phyloP scores from a whole-genome alignment of 2,888 invertebrate species.

The Drosophila borealis region DNA sequence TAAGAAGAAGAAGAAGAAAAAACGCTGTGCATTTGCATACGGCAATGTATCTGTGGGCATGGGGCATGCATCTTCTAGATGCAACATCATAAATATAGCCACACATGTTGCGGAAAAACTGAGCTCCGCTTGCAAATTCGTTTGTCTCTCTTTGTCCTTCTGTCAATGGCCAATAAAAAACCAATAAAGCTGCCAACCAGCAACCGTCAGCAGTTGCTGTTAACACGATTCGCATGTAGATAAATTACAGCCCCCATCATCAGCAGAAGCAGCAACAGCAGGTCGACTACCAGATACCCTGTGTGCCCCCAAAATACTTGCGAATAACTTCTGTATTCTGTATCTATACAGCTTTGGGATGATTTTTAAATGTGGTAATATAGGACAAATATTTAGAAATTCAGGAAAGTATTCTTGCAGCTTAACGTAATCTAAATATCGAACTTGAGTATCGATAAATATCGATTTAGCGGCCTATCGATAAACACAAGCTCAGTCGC shows the following conservation, averaged over 20 bases:
- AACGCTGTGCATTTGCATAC: constrained; percentile 64
- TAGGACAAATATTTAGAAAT: no score
- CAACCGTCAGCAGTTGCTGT: constrained; percentile 46
- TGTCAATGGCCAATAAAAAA: constrained; percentile 83
- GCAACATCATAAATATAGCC: constrained; percentile 71
- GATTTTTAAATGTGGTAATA: no score
- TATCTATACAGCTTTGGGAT: no score
- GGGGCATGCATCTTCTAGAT: constrained; percentile 20
- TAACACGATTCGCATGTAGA: constrained; percentile 68
- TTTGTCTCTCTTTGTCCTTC: constrained; percentile 85
- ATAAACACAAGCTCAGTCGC: no score
- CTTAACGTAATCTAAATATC: no score
- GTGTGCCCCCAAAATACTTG: background rate
- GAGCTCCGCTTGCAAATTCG: constrained; percentile 64
- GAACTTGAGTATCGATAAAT: no score
- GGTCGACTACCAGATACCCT: background rate
- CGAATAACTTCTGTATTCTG: no score
- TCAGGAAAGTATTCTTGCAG: no score
- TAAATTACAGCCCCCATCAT: constrained; percentile 62
- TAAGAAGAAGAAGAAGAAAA: constrained; percentile 24
- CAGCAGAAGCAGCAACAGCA: constrained; percentile 2
- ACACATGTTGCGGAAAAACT: constrained; percentile 45
- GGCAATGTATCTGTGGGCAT: constrained; percentile 32
- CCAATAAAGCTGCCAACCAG: constrained; percentile 77
- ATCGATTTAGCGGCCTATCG: no score